phyloP scores from a whole-genome alignment of 2,888 invertebrate genomes.

The Ophion slaviceki region DNA sequence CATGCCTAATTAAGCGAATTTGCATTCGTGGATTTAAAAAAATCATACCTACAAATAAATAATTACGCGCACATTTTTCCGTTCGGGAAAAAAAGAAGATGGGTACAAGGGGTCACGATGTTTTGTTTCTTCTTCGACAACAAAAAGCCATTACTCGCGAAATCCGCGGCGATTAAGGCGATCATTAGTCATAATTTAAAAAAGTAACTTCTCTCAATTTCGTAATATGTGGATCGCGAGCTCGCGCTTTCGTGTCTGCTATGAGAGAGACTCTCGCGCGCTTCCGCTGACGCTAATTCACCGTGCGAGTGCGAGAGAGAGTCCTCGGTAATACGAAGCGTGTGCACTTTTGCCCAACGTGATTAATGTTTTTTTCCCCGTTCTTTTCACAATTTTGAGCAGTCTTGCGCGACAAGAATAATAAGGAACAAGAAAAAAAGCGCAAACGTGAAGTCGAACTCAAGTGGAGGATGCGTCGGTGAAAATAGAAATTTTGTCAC shows the following conservation, averaged over 20 bases:
- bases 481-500: too few relatives aligned
- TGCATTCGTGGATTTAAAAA: too few relatives aligned
- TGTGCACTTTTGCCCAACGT: constrained; percentile 1
- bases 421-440: not conserved
- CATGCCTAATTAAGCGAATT: too few relatives aligned
- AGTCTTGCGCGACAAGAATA: not conserved
- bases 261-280: constrained; percentile 13
- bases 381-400: not conserved
- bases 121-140: not conserved
- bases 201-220: constrained; percentile 16
- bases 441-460: not conserved
- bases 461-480: too few relatives aligned
- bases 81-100: too few relatives aligned
- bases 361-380: not conserved
- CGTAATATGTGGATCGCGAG: constrained; percentile 55
- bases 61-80: too few relatives aligned
- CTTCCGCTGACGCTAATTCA: constrained; percentile 58
- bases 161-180: constrained; percentile 20
- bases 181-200: constrained; percentile 45
- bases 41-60: too few relatives aligned
- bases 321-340: constrained; percentile 3
- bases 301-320: constrained; percentile 7
- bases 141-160: constrained; percentile 27
- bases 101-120: too few relatives aligned
- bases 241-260: constrained; percentile 43